Percentiles rank a stretch among this genome's conserved stretches.
These are phyloP conservation scores for Trichomalopsis sarcophagae DNA, from an alignment of 1,140 invertebrate genomes.

Conservation along the genomic window DNA sequence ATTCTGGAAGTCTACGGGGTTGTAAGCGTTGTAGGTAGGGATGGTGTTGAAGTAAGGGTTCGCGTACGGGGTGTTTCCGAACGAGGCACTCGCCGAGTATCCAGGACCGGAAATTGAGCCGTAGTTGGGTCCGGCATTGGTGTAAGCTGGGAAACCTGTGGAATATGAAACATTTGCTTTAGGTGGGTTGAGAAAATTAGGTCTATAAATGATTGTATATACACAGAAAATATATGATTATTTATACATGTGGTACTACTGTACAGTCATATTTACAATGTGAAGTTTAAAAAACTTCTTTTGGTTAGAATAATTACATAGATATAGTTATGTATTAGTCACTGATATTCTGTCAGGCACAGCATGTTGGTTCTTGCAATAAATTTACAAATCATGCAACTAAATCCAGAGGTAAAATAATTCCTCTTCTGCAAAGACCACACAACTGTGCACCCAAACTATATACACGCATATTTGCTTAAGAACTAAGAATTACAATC, in stretches of 20 bases:
- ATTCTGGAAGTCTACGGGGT: conserved; percentile 46
- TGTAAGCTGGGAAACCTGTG: background rate
- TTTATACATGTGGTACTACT: background rate
- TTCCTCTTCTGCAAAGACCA: background rate
- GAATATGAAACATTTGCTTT: background rate
- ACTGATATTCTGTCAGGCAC: background rate
- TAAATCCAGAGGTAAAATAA: background rate
- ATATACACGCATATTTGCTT: background rate
- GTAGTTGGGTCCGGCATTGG: conserved; percentile 4
- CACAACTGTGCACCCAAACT: no score
- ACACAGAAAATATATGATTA: background rate
- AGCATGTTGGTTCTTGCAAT: background rate
- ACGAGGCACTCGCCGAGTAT: background rate
- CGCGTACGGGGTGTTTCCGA: background rate
- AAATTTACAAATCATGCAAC: background rate
- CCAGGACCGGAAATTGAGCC: background rate
- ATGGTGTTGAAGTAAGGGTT: background rate
- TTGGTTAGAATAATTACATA: background rate
- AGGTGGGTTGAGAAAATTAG: background rate
- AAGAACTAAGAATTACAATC: background rate
- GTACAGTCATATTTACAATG: background rate
- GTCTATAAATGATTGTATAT: background rate
- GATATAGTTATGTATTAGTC: background rate
- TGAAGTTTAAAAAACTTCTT: no score
- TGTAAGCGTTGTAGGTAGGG: background rate